phyloP scores from a whole-genome alignment of 1,140 invertebrate genomes.

The Drosophila gunungcola region DNA sequence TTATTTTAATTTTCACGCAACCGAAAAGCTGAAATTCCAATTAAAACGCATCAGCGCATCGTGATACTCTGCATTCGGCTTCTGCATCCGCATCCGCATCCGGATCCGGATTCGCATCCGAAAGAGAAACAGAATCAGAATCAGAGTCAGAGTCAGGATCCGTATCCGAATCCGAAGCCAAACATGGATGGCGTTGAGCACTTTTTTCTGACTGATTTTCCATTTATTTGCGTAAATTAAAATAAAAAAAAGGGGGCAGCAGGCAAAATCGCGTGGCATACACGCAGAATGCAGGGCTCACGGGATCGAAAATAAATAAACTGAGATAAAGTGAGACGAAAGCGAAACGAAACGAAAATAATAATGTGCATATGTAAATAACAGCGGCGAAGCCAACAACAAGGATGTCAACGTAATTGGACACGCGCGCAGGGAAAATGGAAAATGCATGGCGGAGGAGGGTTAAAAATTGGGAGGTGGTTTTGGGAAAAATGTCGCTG shows the following conservation, averaged over 20 bases:
- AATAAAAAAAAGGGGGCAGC: slow-evolving; percentile 26
- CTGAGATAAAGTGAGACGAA: slow-evolving; percentile 66
- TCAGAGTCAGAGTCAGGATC: slow-evolving; percentile 19
- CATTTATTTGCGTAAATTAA: slow-evolving; percentile 77
- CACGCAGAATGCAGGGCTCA: slow-evolving; percentile 19
- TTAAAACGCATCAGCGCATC: slow-evolving; percentile 78
- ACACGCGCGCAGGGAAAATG: slow-evolving; percentile 45
- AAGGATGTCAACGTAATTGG: slow-evolving; percentile 75
- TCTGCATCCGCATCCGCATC: slow-evolving; percentile 8
- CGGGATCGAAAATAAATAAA: slow-evolving; percentile 71
- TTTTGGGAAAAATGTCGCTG: slow-evolving; percentile 31
- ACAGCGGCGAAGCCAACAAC: slow-evolving; percentile 41
- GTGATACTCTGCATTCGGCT: slow-evolving; percentile 22
- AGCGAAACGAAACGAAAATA: slow-evolving; percentile 70
- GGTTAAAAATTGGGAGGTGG: slow-evolving; percentile 9
- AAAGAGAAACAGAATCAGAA: slow-evolving; percentile 13
- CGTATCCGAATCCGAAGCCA: slow-evolving; percentile 21
- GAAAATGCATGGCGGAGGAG: not conserved
- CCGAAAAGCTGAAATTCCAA: slow-evolving; percentile 77
- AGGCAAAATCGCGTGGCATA: slow-evolving; percentile 25
- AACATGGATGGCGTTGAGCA: slow-evolving; percentile 32
- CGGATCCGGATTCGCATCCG: slow-evolving; percentile 12
- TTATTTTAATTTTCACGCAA: slow-evolving; percentile 76
- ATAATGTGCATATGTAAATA: slow-evolving; percentile 82
- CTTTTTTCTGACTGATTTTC: slow-evolving; percentile 72